These are phyloP conservation scores for Matsumurasca onukii DNA, from an alignment of 1,140 invertebrate species.

Conservation along the genomic window DNA sequence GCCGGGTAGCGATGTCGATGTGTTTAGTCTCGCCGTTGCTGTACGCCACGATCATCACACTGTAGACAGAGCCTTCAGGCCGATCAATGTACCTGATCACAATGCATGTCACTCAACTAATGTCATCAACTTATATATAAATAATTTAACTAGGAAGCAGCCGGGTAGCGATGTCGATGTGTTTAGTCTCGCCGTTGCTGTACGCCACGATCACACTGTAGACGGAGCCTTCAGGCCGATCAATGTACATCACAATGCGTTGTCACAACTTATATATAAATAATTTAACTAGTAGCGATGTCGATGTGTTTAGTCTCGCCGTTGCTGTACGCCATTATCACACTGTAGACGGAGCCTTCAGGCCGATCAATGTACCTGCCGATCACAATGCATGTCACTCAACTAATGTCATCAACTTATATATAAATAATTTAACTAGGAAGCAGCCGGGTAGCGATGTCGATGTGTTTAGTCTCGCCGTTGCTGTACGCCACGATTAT, in stretches of 20 bases:
- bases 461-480: conserved; percentile 16
- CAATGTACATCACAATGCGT: too few species aligned
- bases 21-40: conserved; percentile 22
- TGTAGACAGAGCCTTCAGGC: conserved; percentile 31
- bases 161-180: conserved; percentile 14
- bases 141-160: too few species aligned
- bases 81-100: conserved; percentile 35
- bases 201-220: conserved; percentile 31
- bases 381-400: too few species aligned
- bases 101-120: too few species aligned
- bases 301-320: conserved; percentile 22
- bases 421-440: too few species aligned
- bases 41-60: conserved; percentile 27
- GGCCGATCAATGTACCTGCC: conserved; percentile 34
- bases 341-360: conserved; percentile 29
- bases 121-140: too few species aligned
- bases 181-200: conserved; percentile 23
- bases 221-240: conserved; percentile 31
- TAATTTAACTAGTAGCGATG: conserved; percentile 21
- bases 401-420: too few species aligned
- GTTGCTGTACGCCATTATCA: conserved; percentile 25
- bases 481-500: conserved; percentile 27
- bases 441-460: too few species aligned
- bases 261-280: too few species aligned
- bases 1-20: conserved; percentile 15